Evolutionary conservation across 2,797 vertebrate genomes (phyloP), one percentile per base, ranked within the genome.

Genomic region (Hemitrygon akajei): DNA sequence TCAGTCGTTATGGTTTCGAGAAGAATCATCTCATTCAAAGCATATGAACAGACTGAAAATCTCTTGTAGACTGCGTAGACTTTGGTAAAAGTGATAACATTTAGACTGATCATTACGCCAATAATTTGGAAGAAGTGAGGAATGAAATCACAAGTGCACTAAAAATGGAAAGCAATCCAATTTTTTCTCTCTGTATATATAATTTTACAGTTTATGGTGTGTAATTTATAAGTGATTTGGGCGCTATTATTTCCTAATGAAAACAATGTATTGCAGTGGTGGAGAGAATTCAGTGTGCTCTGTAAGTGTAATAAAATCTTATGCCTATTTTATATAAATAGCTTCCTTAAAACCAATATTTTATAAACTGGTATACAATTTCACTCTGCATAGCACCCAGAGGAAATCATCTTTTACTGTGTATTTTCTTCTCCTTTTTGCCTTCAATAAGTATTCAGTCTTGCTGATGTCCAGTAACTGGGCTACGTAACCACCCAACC

Each of bases 61-160:
- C 10, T 84, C 10, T 84, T 11, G 25, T 86, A 86, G 56, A 25
- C 81, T 58, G 5, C 25, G 12, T 47, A 30, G 47, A 58, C 22
- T 58, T 86, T 30, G 3, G 47, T 30, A 30, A 10, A 58, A 14
- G 40, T 58, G 82, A 58, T 9, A 86, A 30, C 10, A 86, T 86
- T 86, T 47, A 86, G 82, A 86, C 47, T 58, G 47, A 86, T 58
- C 82, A n/a, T 60, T 27, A 86, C 56, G 82, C 82, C 56, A 86
- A 30, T 58, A 60, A 86, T 86, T 30, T 60, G 82, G 22, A 30
- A 84, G 82, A 84, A 56, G 82, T 84, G 47, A 56, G 25, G 27
- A 47, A 84, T 84, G 22, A 84, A 27, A 58, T 84, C 56, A 30
- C 10, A 40, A 58, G 27, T 84, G 37, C 82, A 84, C 40, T 58